Percentiles rank a stretch among this genome's conserved stretches.
Conservation (phyloP, 2,797 vertebrate genomes). For the Peromyscus aztecus region DNA sequence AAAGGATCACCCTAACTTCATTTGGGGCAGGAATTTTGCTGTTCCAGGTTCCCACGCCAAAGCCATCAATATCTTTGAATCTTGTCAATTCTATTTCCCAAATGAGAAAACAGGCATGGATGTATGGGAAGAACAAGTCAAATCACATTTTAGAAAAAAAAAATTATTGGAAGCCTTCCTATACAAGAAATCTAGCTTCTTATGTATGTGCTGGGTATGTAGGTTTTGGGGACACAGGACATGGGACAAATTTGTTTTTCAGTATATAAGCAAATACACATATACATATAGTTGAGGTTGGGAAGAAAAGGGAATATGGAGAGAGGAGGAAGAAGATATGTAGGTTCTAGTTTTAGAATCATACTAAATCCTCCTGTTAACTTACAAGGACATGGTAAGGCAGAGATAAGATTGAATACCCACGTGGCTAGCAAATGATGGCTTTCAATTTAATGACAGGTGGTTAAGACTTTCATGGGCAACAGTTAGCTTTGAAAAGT, state of each 20-base stretch:
- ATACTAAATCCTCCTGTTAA: background rate
- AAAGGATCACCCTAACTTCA: background rate
- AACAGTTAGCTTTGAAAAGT: conserved; percentile 49
- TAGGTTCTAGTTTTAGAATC: conserved; percentile 48
- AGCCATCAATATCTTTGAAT: background rate
- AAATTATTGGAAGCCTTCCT: background rate
- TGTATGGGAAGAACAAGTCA: background rate
- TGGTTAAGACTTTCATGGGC: conserved; percentile 5
- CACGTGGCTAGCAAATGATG: background rate
- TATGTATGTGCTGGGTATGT: background rate
- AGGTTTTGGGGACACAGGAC: background rate
- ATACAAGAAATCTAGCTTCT: conserved; percentile 17
- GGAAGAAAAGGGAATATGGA: background rate
- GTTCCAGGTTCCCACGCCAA: conserved; percentile 52
- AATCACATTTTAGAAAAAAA: background rate
- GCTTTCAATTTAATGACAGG: background rate
- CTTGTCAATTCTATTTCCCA: background rate
- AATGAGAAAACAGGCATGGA: background rate
- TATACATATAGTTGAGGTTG: background rate
- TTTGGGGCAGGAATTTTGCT: conserved; percentile 45
- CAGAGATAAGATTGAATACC: conserved; percentile 39
- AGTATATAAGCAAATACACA: background rate
- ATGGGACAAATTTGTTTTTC: background rate
- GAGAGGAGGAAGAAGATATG: background rate
- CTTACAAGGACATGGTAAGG: background rate